phyloP scores from a whole-genome alignment of 2,113 vertebrate species.

The Todiramphus chloris region DNA sequence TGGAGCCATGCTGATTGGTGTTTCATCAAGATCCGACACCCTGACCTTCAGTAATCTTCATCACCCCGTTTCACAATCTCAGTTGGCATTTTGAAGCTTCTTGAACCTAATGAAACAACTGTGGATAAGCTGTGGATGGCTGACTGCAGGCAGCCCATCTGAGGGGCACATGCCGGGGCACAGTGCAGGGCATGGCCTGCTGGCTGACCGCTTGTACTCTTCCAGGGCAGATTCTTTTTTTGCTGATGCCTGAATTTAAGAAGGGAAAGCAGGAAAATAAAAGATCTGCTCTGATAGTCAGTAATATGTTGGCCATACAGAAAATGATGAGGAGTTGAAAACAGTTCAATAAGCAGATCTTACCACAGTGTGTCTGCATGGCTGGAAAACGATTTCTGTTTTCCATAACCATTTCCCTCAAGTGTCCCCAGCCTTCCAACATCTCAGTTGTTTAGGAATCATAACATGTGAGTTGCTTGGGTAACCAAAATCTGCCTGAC shows the following conservation, averaged over 20 bases:
- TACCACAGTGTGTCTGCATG: neutral
- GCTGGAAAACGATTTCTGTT: constrained; percentile 17
- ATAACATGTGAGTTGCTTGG: constrained; percentile 57
- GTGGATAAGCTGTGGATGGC: neutral
- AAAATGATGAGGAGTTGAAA: constrained; percentile 17
- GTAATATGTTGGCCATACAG: neutral
- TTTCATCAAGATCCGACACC: neutral
- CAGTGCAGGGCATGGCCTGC: rapidly evolving
- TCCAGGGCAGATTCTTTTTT: neutral
- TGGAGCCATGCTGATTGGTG: neutral
- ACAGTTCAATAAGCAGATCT: neutral
- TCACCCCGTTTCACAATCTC: neutral
- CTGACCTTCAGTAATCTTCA: neutral
- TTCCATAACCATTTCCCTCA: constrained; percentile 5
- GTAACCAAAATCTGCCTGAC: constrained; percentile 43
- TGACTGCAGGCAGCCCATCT: neutral
- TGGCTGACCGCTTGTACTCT: neutral
- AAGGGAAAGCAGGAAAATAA: neutral
- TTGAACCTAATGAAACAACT: neutral
- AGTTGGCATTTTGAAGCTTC: rapidly evolving
- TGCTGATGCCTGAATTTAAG: neutral
- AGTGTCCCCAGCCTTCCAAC: constrained; percentile 20
- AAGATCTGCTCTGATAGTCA: neutral
- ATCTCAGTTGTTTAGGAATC: constrained; percentile 63
- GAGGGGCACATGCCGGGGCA: rapidly evolving